Base-by-base conservation (phyloP, 2,888 invertebrate genomes). In the Tupiocoris notatus region DNA sequence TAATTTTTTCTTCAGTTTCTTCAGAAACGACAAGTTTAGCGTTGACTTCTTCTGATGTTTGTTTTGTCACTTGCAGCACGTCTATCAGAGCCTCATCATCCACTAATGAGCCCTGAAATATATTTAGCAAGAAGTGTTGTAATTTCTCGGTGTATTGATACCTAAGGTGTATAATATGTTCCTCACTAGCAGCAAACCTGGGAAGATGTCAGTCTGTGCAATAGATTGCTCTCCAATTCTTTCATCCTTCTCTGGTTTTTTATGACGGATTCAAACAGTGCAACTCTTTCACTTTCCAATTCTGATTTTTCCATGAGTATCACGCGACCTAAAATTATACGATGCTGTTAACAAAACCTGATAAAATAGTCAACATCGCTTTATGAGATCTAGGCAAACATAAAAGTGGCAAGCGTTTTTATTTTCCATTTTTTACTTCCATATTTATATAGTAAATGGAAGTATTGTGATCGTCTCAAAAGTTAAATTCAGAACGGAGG, bases 241-340 rank as follows among this genome's bases (percentile, higher is more conserved):
- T 98, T 95, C 94, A 97, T 97, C 81, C 94, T 93, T 78, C 95
- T 88, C 84, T 97, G 97, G 86, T 98, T 98, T 82, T 93, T 93
- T 90, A 97, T 95, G 0, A 98, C 97, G 1, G 96, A 96, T 84
- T 96, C 96, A 83, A 98, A 93, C 9, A 98, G 86, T 7, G 93
- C 92, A 0, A 96, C 95, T 73, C 97, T 87, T 84, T 98, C 97
- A 67, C 95, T 93, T 85, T 98, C 98, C 78, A 98, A 86, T 82
- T 98, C 98, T 0, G 95, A 92, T 85, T 97, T 97, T 84, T 98
- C 98, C 91, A 96, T 97, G 18, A 96, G 85, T 82, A 98, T 98
- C 0, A 98, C 97, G 79, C 97, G 87, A 1, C 94, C 84, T 83
- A n/a, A 1, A 57, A 7, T n/a, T n/a, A n/a, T n/a, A n/a, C n/a